Conservation (phyloP, 2,888 invertebrate species). For the Drosophila formosana region DNA sequence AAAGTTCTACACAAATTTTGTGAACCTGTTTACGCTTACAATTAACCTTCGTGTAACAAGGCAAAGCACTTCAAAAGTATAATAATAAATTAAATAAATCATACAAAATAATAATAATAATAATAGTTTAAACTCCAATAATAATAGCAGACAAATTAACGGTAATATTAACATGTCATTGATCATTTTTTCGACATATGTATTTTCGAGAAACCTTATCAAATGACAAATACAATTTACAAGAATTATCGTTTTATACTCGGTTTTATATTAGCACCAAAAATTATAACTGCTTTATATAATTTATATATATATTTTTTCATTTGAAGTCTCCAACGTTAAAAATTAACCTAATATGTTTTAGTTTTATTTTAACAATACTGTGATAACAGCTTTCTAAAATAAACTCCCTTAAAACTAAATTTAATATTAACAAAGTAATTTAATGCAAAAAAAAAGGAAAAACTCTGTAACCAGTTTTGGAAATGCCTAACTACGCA, state of each 20-base stretch:
- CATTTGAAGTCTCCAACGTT: conserved; percentile 10
- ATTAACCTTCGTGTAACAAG: conserved; percentile 30
- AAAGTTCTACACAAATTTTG: conserved; percentile 63
- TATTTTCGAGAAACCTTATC: conserved; percentile 70
- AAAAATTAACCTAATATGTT: conserved; percentile 33
- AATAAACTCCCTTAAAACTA: conserved; percentile 31
- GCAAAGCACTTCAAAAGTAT: conserved; percentile 13
- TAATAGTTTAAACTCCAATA: conserved; percentile 15
- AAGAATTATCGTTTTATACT: conserved; percentile 19
- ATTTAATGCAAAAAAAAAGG: conserved; percentile 15
- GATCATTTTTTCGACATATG: conserved; percentile 69
- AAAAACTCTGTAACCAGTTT: conserved; percentile 12
- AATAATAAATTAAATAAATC: conserved; percentile 16
- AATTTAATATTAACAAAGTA: conserved; percentile 21
- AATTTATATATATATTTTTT: conserved; percentile 12
- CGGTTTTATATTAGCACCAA: neutral
- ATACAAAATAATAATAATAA: conserved; percentile 12
- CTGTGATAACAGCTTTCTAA: conserved; percentile 76
- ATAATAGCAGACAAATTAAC: conserved; percentile 32
- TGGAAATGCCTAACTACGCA: neutral
- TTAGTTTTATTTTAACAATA: conserved; percentile 53
- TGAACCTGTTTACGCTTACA: conserved; percentile 74
- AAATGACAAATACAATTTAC: conserved; percentile 23
- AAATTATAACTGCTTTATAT: conserved; percentile 6
- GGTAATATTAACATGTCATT: conserved; percentile 21